These are phyloP conservation scores for Gadopsis marmoratus DNA, from an alignment of 2,797 vertebrate genomes.

Conservation along the genomic window DNA sequence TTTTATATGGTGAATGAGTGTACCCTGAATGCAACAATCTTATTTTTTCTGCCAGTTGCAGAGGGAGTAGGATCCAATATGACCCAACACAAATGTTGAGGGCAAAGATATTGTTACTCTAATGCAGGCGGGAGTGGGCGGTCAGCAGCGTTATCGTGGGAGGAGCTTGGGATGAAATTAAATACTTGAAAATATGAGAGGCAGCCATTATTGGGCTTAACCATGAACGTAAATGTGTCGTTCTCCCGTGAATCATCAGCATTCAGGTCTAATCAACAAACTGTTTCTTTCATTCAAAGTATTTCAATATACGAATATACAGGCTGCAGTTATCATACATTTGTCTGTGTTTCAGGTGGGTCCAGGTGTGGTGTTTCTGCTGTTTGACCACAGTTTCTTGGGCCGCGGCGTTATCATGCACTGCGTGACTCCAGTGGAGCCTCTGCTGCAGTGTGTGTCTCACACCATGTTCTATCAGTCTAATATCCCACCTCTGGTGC, in stretches of 20 bases:
- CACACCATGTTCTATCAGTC: constrained; percentile 89
- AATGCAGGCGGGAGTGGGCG: neutral
- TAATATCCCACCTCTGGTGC: constrained; percentile 80
- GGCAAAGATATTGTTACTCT: neutral
- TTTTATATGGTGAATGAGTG: neutral
- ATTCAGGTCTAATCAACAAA: neutral
- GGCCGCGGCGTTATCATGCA: constrained; percentile 88
- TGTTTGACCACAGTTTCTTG: constrained; percentile 84
- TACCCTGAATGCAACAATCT: constrained; percentile 10
- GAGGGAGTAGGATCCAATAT: neutral
- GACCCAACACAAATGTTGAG: neutral
- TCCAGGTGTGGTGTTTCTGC: constrained; percentile 87
- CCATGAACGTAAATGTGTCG: neutral
- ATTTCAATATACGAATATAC: neutral
- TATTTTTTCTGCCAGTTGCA: constrained; percentile 11
- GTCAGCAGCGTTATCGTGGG: neutral
- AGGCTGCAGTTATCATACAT: neutral
- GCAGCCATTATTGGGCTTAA: constrained; percentile 5
- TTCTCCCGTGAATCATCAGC: neutral
- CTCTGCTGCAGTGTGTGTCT: constrained; percentile 88
- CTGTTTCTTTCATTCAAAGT: neutral
- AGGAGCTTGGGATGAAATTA: neutral
- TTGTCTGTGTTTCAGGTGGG: constrained; percentile 82
- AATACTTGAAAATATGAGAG: neutral
- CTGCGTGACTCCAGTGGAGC: constrained; percentile 88